Evolutionary conservation across 2,113 vertebrate species (phyloP).

Genomic region (Pollachius pollachius): DNA sequence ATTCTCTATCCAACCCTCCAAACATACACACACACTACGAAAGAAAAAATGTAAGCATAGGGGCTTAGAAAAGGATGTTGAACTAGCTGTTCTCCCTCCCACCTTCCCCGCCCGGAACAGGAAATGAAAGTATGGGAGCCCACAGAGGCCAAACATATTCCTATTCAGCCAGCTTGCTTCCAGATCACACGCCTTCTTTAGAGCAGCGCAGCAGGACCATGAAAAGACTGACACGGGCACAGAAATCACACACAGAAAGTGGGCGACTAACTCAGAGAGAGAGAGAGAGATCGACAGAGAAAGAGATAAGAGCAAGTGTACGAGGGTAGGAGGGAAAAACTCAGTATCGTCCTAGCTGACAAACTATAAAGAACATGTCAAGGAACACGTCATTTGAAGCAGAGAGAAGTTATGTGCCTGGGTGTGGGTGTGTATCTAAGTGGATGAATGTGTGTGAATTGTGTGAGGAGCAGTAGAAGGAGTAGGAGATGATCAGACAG

Average conservation of each 20-base stretch:
- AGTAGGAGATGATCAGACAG: too few species aligned
- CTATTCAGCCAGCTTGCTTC: conserved; percentile 51
- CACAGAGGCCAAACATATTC: conserved; percentile 34
- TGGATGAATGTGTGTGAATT: background rate
- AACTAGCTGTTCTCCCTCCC: conserved; percentile 39
- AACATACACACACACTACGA: conserved; percentile 17
- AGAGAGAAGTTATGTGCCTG: too few species aligned
- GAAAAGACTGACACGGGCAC: conserved; percentile 37
- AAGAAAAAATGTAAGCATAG: conserved; percentile 29
- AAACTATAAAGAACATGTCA: too few species aligned
- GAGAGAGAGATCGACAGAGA: too few species aligned
- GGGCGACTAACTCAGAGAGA: conserved; percentile 11
- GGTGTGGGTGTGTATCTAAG: background rate
- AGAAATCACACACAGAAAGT: conserved; percentile 52
- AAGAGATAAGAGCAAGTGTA: conserved; percentile 9
- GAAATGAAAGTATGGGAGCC: conserved; percentile 44
- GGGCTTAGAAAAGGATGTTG: conserved; percentile 47
- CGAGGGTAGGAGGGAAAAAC: conserved; percentile 27
- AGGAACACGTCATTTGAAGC: too few species aligned
- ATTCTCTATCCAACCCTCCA: conserved; percentile 7
- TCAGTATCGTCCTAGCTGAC: too few species aligned
- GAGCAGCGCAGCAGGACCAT: conserved; percentile 35
- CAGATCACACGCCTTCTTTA: conserved; percentile 53
- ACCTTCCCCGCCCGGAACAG: conserved; percentile 45
- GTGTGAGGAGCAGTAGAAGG: background rate